These are phyloP conservation scores for Silvanus unidentatus DNA, from an alignment of 2,888 invertebrate genomes.

Conservation along the genomic window DNA sequence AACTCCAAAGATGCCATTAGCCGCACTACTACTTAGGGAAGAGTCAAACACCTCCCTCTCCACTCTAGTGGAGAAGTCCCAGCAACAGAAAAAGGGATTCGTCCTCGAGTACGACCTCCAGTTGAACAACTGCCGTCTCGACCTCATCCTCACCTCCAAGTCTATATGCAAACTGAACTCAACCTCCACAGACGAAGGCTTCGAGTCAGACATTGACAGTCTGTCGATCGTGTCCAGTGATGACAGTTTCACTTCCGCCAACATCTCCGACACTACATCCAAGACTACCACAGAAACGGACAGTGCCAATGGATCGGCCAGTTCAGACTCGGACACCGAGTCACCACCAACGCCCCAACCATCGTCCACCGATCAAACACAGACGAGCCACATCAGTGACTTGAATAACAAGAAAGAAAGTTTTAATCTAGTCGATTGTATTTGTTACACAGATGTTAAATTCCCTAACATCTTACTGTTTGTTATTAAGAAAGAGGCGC, in stretches of 20 bases:
- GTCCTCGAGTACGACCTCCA: conserved; percentile 38
- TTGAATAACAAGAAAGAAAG: conserved; percentile 27
- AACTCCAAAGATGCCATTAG: conserved; percentile 38
- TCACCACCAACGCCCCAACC: neutral
- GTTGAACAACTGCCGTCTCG: conserved; percentile 35
- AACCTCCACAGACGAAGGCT: conserved; percentile 43
- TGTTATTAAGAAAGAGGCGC: conserved; percentile 40
- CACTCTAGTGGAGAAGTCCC: conserved; percentile 40
- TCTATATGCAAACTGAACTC: conserved; percentile 21
- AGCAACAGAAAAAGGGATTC: conserved; percentile 31
- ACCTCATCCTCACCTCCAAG: conserved; percentile 29
- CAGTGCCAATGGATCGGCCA: conserved; percentile 44
- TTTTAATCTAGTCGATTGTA: conserved; percentile 43
- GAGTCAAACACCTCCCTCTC: conserved; percentile 36
- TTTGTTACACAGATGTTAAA: conserved; percentile 45
- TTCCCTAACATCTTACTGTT: conserved; percentile 43
- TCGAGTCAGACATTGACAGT: conserved; percentile 48
- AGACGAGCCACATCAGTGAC: neutral
- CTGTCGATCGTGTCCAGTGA: conserved; percentile 43
- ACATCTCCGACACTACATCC: conserved; percentile 22
- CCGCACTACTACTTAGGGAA: conserved; percentile 41
- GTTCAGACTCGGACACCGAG: conserved; percentile 42
- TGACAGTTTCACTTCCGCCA: conserved; percentile 34
- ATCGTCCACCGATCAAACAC: conserved; percentile 5
- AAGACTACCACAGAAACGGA: conserved; percentile 41